Base-by-base conservation (phyloP, 2,888 invertebrate genomes). In the Marronus borbonicus region DNA sequence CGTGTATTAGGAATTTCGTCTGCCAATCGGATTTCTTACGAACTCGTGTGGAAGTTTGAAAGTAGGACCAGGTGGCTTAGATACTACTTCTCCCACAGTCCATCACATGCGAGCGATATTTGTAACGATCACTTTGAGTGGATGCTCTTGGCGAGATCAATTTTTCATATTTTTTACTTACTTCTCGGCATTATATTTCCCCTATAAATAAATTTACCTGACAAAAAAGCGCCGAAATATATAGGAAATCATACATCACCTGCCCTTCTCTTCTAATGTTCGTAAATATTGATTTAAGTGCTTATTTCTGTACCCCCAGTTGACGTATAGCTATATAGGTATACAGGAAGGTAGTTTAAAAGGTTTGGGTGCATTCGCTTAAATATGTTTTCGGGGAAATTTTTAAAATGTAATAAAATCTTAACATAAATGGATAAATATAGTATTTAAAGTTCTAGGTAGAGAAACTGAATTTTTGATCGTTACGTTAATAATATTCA, bases 61-160 rank as follows among this genome's bases (percentile, higher is more conserved):
- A 84, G 83, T 81, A 81, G 83, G 80, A 81, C 78, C 86, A 86
- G 87, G 84, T 86, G 86, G 80, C 80, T 81, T 81, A 82, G 83
- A 85, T 84, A 84, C 81, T 78, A 82, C 81, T 84, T 83, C 84
- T 87, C 87, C 85, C 87, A 87, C 86, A 85, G 86, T 87, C 84
- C 85, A 87, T 87, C 87, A 87, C 85, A 83, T 84, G 84, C 82
- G 82, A 83, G 81, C 81, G 85, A 83, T 84, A 85, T 85, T 84
- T 84, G 84, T 84, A 83, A 84, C 83, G 84, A 83, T 83, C 84
- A 82, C 81, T 82, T 83, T 81, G 80, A 81, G 83, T 77, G 76
- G 76, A 64, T 77, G 76, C 77, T 50, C 65, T 52, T 60, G 70
- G 64, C 39, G 50, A 77, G 79, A 79, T 79, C 79, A 79, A 79